These are phyloP conservation scores for Gila robusta DNA, from an alignment of 2,797 vertebrate genomes.

Conservation along the genomic window DNA sequence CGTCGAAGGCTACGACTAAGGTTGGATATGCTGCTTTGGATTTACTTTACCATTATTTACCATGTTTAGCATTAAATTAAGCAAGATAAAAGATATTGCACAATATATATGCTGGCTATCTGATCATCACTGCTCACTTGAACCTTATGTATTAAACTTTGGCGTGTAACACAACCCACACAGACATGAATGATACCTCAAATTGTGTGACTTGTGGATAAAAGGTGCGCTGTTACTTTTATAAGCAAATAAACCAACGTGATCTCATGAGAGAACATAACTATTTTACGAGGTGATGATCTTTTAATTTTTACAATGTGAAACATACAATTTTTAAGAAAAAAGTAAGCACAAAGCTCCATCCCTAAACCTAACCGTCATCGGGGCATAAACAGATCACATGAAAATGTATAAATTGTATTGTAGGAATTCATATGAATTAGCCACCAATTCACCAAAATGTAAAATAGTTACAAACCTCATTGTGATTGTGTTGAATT, in stretches of 20 bases:
- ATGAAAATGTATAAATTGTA: not conserved
- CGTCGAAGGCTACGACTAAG: not conserved
- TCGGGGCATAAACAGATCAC: not conserved
- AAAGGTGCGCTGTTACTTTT: no score
- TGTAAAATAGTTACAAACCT: not conserved
- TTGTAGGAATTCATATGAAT: not conserved
- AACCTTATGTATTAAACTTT: not conserved
- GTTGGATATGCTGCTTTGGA: not conserved
- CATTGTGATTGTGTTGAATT: not conserved
- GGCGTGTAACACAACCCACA: not conserved
- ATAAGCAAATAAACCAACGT: not conserved
- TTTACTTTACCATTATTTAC: not conserved
- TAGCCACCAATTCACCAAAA: not conserved
- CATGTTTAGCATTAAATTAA: not conserved
- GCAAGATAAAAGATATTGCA: not conserved
- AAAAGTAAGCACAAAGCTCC: not conserved
- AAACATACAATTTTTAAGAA: not conserved
- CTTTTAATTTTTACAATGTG: not conserved
- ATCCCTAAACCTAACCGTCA: not conserved
- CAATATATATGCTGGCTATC: not conserved
- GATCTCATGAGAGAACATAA: not conserved
- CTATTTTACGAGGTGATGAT: not conserved
- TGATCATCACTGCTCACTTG: not conserved
- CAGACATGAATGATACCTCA: not conserved
- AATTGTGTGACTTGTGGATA: not conserved